These are phyloP conservation scores for Syrrhaptes paradoxus DNA, from an alignment of 2,113 vertebrate genomes.

Conservation along the genomic window DNA sequence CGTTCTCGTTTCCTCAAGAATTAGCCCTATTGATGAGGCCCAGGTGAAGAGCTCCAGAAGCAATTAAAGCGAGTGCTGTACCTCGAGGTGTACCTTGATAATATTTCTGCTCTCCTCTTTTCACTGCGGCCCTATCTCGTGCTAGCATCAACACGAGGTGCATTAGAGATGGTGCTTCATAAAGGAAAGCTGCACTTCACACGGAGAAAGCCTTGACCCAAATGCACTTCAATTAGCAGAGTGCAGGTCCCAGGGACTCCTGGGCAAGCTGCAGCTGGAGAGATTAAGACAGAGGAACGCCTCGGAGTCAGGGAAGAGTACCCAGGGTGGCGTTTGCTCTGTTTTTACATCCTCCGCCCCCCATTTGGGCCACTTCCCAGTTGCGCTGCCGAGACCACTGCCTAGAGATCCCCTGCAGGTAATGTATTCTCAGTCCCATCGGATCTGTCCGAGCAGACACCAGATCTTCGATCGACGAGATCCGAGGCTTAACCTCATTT, in stretches of 20 bases:
- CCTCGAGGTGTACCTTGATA: neutral
- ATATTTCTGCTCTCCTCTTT: constrained; percentile 5
- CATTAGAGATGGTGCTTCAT: neutral
- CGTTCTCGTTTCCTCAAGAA: constrained; percentile 36
- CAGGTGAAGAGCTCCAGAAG: constrained; percentile 58
- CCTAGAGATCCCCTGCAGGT: neutral
- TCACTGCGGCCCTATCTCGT: neutral
- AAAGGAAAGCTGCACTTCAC: constrained; percentile 15
- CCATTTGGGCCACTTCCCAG: neutral
- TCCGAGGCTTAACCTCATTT: constrained; percentile 57
- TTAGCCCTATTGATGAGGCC: constrained; percentile 49
- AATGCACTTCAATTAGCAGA: constrained; percentile 52
- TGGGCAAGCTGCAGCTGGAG: constrained; percentile 12
- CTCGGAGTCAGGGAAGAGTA: neutral
- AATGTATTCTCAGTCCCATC: constrained; percentile 19
- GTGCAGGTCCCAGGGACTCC: constrained; percentile 23
- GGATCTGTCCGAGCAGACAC: constrained; percentile 39
- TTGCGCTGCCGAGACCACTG: neutral
- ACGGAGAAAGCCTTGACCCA: constrained; percentile 25
- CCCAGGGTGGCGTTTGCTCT: neutral
- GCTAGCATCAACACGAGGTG: neutral
- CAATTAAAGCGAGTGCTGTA: constrained; percentile 64
- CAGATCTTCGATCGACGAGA: neutral
- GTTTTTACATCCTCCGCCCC: neutral
- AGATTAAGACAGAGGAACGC: constrained; percentile 4